Base-by-base conservation (phyloP, 2,888 invertebrate species). In the Acutogordius australiensis region DNA sequence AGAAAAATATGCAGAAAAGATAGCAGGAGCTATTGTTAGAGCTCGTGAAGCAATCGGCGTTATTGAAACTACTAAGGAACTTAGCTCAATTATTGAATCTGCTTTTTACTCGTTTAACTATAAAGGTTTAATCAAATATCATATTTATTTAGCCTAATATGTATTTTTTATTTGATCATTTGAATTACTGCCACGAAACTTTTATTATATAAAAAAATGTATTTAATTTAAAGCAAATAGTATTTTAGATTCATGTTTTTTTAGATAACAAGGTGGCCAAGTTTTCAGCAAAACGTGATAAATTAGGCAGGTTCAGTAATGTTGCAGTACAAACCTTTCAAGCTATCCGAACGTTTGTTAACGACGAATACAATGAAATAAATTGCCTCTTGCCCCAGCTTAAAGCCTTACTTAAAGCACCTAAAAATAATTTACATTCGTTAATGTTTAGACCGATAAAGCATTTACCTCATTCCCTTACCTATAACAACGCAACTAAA, bases 41-140 rank as follows among this genome's bases (percentile, higher is more conserved):
- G 51, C 51, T 4, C 8, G 51, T n/a, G 23, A 51, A n/a, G 4
- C 4, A 13, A 21, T 51, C 4, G 23, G 23, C 4, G 23, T 23
- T 26, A 51, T 51, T 21, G 26, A 51, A 51, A 51, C 51, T 21
- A 51, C 51, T 21, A 4, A n/a, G 4, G 51, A 51, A 23, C 23
- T 51, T n/a, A 23, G n/a, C 4, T n/a, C 8, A n/a, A 51, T 51
- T n/a, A 51, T 51, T 51, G 18, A 51, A 51, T 51, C 51, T n/a
- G 51, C 51, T n/a, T 51, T 51, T 23, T 8, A n/a, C 23, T n/a
- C 8, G 23, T 51, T 51, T n/a, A 26, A 51, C 26, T 4, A 4
- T 23, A 51, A 21, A 21, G 51, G 51, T 51, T n/a, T n/a, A n/a
- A n/a, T n/a, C n/a, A n/a, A n/a, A n/a, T n/a, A n/a, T n/a, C n/a